These are phyloP conservation scores for Chinchilla lanigera DNA, from an alignment of 2,113 vertebrate species.

Conservation along the genomic window DNA sequence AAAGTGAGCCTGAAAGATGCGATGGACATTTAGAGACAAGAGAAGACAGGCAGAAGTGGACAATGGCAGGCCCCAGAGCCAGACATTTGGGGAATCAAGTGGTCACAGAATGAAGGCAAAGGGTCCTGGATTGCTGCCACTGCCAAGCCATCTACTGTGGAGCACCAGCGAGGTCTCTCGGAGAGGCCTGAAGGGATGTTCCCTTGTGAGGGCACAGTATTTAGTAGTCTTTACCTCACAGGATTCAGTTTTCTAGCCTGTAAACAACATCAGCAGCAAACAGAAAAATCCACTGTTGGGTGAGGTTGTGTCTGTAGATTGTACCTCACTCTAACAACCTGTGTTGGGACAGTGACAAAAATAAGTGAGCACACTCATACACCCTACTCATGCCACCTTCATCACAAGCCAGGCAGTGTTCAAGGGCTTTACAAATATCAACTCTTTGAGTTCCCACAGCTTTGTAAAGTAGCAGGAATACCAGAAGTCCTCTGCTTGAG, in stretches of 20 bases:
- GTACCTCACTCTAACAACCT: background rate
- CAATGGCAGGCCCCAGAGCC: background rate
- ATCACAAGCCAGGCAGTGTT: too few relatives aligned
- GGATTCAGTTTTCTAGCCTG: background rate
- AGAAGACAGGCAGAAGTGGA: background rate
- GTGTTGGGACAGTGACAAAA: background rate
- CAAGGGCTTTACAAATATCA: background rate
- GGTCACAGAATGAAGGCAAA: background rate
- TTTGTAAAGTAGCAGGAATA: background rate
- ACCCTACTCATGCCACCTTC: background rate
- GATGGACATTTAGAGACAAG: background rate
- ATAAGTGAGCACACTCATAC: background rate
- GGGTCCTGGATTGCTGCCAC: background rate
- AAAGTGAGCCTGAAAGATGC: background rate
- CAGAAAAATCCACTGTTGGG: background rate
- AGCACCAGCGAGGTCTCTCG: background rate
- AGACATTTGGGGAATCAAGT: background rate
- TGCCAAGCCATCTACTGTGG: background rate
- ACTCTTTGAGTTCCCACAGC: background rate
- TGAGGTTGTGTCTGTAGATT: background rate
- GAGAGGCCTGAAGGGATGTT: background rate
- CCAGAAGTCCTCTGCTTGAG: background rate
- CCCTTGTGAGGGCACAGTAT: background rate
- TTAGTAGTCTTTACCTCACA: background rate
- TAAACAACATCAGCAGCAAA: background rate